Evolutionary conservation across 2,797 vertebrate species (phyloP), one percentile per base, ranked within the genome.

Genomic region (Rhabdophis nuchalis): DNA sequence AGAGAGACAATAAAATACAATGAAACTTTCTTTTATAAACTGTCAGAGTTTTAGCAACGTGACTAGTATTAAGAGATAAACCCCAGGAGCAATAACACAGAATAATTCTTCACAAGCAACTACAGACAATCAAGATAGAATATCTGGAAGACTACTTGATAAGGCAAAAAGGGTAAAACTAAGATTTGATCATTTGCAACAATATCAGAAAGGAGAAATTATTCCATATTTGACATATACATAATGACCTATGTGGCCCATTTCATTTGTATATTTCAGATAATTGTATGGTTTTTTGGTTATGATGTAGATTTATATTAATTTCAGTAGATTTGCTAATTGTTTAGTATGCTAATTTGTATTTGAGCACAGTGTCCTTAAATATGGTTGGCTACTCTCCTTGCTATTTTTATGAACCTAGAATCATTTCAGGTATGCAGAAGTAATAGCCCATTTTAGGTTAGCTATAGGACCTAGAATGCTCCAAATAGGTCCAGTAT

Each of bases 101-200:
- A 97, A 90, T 58, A 95, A 1, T 95, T 96, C 96, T 95, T 94
- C 96, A 92, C 93, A 72, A 92, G 90, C 95, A 86, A 23, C 88
- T 89, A 32, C 58, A 14, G 94, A 92, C 93, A 92, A 58, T 89
- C 93, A 64, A 90, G 95, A 96, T 91, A 95, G 95, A 96, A 53
- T 85, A 94, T 82, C 94, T 94, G 96, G 68, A 94, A 94, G 91
- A 96, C 77, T 53, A 1, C 0, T 56, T 68, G 96, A 96, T 61
- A 98, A 91, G 85, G 77, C 90, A 61, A 97, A 94, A 94, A 97
- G 95, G 96, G 97, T 98, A 95, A 20, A 94, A 72, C 8, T 77
- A n/a, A 91, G 85, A 94, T 92, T 94, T 36, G 60, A 27, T 96
- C 88, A 90, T 94, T 82, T 54, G 9, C 52, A 1, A 3, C 58